These are phyloP conservation scores for Cephus nigrinus DNA, from an alignment of 2,888 invertebrate genomes.

Conservation along the genomic window DNA sequence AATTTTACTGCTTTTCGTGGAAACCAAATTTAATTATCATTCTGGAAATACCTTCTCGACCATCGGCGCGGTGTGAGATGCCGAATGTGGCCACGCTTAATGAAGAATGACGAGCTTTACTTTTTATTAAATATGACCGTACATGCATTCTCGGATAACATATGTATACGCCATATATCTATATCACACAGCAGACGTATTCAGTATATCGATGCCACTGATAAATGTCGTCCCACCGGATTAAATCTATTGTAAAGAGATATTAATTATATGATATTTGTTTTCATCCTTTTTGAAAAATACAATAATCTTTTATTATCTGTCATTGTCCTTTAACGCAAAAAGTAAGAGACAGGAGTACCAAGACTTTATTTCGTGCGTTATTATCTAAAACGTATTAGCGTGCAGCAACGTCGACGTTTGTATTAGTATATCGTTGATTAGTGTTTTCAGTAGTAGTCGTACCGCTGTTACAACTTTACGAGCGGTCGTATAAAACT, in stretches of 20 bases:
- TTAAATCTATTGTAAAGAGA: neutral
- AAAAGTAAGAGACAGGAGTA: neutral
- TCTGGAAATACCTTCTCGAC: constrained; percentile 1
- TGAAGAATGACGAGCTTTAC: neutral
- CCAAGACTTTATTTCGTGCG: neutral
- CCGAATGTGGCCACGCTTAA: neutral
- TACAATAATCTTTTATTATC: neutral
- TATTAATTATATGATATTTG: neutral
- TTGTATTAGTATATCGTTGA: neutral
- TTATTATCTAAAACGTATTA: neutral
- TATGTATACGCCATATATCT: neutral
- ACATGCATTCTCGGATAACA: neutral
- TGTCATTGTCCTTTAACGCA: neutral
- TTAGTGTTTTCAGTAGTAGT: neutral
- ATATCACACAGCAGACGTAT: neutral
- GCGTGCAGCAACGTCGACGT: neutral
- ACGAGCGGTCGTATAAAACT: constrained; percentile 11
- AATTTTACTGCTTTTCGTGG: neutral
- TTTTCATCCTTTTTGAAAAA: neutral
- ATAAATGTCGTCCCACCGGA: neutral
- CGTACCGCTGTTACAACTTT: constrained; percentile 2
- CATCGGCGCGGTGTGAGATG: neutral
- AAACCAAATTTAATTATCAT: constrained; percentile 11
- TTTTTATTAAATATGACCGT: neutral
- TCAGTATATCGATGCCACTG: neutral